phyloP scores from a whole-genome alignment of 2,888 invertebrate genomes.

The Hydraecia micacea region DNA sequence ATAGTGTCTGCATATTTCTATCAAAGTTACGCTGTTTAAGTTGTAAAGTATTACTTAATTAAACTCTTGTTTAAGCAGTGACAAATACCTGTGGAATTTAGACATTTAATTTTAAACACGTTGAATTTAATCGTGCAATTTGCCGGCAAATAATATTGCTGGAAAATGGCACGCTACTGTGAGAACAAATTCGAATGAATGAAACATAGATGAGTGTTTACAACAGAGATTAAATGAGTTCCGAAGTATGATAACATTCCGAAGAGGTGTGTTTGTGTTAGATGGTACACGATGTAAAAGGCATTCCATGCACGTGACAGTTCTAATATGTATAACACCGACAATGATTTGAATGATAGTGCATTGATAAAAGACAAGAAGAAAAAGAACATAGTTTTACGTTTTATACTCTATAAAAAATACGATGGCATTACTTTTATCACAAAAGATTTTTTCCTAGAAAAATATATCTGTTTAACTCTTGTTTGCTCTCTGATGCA shows the following conservation, averaged over 20 bases:
- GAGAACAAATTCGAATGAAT: constrained; percentile 28
- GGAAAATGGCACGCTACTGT: constrained; percentile 41
- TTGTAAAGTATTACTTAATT: constrained; percentile 18
- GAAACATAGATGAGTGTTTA: constrained; percentile 44
- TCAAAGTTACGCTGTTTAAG: constrained; percentile 4
- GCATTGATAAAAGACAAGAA: constrained; percentile 12
- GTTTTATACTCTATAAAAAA: not conserved
- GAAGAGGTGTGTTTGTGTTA: constrained; percentile 22
- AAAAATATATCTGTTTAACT: not conserved
- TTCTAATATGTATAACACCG: constrained; percentile 25
- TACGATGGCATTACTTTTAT: not conserved
- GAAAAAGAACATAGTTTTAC: not conserved
- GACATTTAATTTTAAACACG: constrained; percentile 50
- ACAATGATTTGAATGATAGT: constrained; percentile 35
- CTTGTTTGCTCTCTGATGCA: constrained; percentile 9
- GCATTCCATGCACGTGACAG: constrained; percentile 50
- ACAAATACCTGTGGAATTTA: constrained; percentile 56
- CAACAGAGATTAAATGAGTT: constrained; percentile 32
- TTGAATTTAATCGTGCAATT: constrained; percentile 30
- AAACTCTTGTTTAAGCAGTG: constrained; percentile 34
- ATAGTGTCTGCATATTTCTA: constrained; percentile 20
- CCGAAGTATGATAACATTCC: constrained; percentile 30
- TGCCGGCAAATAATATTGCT: constrained; percentile 26
- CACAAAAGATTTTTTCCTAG: not conserved
- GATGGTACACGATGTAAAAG: constrained; percentile 29